A percentile compares a stretch with the other conserved stretches of the same genome.
phyloP scores from a whole-genome alignment of 2,113 vertebrate genomes.

The Varanus salvator region DNA sequence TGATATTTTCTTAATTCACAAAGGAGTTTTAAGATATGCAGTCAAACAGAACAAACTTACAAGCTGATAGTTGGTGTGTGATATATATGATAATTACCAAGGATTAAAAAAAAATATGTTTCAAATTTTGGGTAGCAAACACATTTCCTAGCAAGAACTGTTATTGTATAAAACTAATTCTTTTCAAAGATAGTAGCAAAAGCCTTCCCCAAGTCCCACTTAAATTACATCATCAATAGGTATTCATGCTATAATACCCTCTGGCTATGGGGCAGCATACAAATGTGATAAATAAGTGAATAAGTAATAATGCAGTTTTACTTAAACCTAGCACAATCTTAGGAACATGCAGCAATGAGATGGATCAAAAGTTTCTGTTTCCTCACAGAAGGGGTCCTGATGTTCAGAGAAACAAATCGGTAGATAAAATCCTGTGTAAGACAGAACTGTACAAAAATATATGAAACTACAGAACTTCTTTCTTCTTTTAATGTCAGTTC shows the following conservation, averaged over 20 bases:
- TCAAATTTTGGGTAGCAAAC: neutral
- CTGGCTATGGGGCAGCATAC: too few relatives aligned
- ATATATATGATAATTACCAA: neutral
- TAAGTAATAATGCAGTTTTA: neutral
- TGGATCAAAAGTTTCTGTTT: neutral
- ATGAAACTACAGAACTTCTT: neutral
- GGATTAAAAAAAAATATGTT: neutral
- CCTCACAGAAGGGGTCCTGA: neutral
- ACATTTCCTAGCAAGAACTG: neutral
- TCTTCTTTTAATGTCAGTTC: neutral
- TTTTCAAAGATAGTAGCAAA: neutral
- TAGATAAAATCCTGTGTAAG: neutral
- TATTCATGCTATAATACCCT: neutral
- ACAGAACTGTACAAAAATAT: neutral
- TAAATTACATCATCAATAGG: neutral
- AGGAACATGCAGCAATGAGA: neutral
- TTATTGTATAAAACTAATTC: neutral
- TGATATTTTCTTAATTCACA: constrained; percentile 7
- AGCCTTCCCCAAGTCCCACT: neutral
- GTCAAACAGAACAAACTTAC: neutral
- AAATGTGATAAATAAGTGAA: too few relatives aligned
- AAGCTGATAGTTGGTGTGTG: neutral
- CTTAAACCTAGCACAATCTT: neutral
- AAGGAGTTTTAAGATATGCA: constrained; percentile 34
- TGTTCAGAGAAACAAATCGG: neutral